Base-by-base conservation (phyloP, 2,113 vertebrate genomes). In the Grammomys surdaster region DNA sequence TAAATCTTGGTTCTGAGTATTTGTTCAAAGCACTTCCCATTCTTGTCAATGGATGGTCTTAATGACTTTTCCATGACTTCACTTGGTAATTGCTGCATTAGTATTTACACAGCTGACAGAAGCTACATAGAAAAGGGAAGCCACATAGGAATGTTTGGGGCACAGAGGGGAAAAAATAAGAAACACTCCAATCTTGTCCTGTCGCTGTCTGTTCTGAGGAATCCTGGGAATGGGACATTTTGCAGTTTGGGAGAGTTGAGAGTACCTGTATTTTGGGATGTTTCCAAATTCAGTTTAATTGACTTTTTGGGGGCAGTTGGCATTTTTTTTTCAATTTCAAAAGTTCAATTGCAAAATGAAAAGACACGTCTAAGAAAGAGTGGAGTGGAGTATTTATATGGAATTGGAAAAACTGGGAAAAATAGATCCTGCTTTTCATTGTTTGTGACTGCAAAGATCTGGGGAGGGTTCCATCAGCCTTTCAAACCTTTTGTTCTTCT, bases 371-470 rank as follows among this genome's bases (percentile, higher is more conserved):
- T 73, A 22, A 98, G 96, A 96, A 98, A 98, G 98, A 97, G 81
- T 98, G 98, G 98, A 98, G 97, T 98, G 96, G 77, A 92, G 46
- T 98, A 95, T 98, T 99, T 98, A 63, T 97, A 95, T 94, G 94
- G 93, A 98, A 95, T 91, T 98, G 96, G 92, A 96, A 98, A 76
- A 75, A 19, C 1, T 91, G 91, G 93, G 90, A 69, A 98, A 99
- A 99, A 99, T 99, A 99, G 99, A 99, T 99, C 99, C 99, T 99
- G 99, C 99, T 99, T 99, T 99, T 99, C 99, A 99, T 99, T 98
- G 97, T 97, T 88, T 98, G 97, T 97, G 96, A 98, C 95, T 97
- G 98, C 97, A 98, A 1, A 98, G 97, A 97, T 93, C 98, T 98
- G 89, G 98, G 97, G 97, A 98, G 98, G 98, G 97, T 97, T 96